Percentiles rank a stretch among this genome's conserved stretches.
Evolutionary conservation across 1,140 invertebrate species (phyloP).

Genomic region (Camponotus floridanus): DNA sequence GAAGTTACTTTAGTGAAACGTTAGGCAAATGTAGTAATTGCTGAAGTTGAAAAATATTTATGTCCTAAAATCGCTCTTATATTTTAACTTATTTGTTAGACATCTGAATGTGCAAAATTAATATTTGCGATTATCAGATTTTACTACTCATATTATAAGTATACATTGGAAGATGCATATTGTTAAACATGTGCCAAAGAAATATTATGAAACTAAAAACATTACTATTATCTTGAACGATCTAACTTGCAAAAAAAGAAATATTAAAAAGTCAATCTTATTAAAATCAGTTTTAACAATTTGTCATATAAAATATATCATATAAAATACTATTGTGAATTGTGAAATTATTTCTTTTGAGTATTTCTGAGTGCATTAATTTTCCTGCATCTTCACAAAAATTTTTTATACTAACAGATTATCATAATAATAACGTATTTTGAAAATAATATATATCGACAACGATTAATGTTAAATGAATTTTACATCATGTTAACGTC

Average conservation of each 20-base stretch:
- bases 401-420: neutral
- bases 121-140: neutral
- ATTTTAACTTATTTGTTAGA: neutral
- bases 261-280: neutral
- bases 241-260: neutral
- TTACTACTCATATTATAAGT: conserved; percentile 38
- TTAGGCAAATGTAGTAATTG: conserved; percentile 11
- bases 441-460: conserved; percentile 5
- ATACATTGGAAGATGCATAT: neutral
- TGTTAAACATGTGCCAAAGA: neutral
- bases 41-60: neutral
- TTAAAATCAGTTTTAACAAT: neutral
- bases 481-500: conserved; percentile 15
- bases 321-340: neutral
- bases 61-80: neutral
- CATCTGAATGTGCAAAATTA: no score
- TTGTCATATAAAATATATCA: neutral
- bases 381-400: neutral
- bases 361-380: neutral
- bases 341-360: neutral
- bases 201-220: neutral
- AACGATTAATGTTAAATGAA: conserved; percentile 16
- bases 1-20: conserved; percentile 10
- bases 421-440: neutral
- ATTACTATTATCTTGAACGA: neutral